Base-by-base conservation (phyloP, 2,888 invertebrate species). In the Cetonia aurata region DNA sequence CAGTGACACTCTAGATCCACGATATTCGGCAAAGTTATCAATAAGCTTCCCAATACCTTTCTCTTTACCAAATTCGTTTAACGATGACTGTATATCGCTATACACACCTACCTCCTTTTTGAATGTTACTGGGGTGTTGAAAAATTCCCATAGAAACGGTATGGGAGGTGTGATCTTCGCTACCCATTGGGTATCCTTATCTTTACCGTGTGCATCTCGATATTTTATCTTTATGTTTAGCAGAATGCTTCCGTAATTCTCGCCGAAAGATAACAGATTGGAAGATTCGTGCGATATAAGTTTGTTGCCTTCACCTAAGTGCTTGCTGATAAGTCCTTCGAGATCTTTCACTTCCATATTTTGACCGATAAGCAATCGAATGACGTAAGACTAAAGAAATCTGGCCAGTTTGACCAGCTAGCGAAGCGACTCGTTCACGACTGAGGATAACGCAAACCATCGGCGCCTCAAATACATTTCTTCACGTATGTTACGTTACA, bases 181-280 rank as follows among this genome's bases (percentile, higher is more conserved):
- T 2, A 88, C 85, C 1, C 88, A 69, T 8, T 86, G 75, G 19
- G 87, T 68, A 6, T 82, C 79, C 69, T 85, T 81, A 52, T 70
- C 68, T 12, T 72, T 68, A 19, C 48, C 50, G 9, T 62, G 44
- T 12, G 31, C 46, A 9, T 44, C 17, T 13, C 46, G 37, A 42
- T 46, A 56, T 41, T 50, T 66, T 41, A 85, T 53, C 31, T 77
- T 74, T 6, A 81, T 75, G 1, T 82, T 80, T 0, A 88, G 75
- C 79, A 89, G 88, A 0, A 86, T 78, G 74, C 89, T 89, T 0
- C 89, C 89, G 77, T 88, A 89, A 77, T 89, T 89, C 74, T 89
- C 89, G 1, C 89, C 89, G 0, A 86, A 84, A 15, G 86, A 86
- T 46, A 86, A 86, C n/a, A 87, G 77, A 72, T 81, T 82, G 15